Evolutionary conservation across 1,140 invertebrate species (phyloP), one percentile per base, ranked within the genome.

Genomic region (Lasioglossum albipes): DNA sequence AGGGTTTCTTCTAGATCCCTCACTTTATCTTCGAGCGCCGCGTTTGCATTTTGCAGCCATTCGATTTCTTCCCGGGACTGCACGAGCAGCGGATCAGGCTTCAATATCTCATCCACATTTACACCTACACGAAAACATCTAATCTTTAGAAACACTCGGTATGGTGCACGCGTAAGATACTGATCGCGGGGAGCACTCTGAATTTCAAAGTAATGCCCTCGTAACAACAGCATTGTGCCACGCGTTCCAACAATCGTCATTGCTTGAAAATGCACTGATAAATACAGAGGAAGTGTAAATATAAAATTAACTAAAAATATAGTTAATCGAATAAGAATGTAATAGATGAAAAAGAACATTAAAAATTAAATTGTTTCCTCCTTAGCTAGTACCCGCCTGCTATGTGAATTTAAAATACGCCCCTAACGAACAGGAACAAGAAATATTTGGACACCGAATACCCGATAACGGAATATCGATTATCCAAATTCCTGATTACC

Each of bases 21-120:
- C 20, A 92, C 79, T 85, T 89, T 90, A 72, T 93, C 91, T 65
- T 89, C 71, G 13, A 92, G 79, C 49, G 83, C 79, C 41, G 88
- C 87, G 45, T 84, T 91, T 67, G 69, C 79, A 79, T 80, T 89
- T 77, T 91, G 77, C 59, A 93, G 80, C 64, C 87, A 87, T 65
- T 85, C 85, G 75, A 89, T 91, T 83, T 93, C 91, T 59, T 86
- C 84, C 42, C 87, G 89, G 64, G 89, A 90, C 75, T 92, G 88
- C 45, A 87, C 62, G 18, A 91, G 77, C 80, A 92, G 74, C 0
- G 91, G 91, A 84, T 93, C 92, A 7, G 89, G 73, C 78, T 85
- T 87, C 65, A 88, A 81, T 74, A 88, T 73, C 27, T 85, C 82
- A 18, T 91, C 81, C 64, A 81, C 75, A 65, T 91, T 86, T 31